Evolutionary conservation across 2,797 vertebrate genomes (phyloP).

Genomic region (Dendrocincla fuliginosa): DNA sequence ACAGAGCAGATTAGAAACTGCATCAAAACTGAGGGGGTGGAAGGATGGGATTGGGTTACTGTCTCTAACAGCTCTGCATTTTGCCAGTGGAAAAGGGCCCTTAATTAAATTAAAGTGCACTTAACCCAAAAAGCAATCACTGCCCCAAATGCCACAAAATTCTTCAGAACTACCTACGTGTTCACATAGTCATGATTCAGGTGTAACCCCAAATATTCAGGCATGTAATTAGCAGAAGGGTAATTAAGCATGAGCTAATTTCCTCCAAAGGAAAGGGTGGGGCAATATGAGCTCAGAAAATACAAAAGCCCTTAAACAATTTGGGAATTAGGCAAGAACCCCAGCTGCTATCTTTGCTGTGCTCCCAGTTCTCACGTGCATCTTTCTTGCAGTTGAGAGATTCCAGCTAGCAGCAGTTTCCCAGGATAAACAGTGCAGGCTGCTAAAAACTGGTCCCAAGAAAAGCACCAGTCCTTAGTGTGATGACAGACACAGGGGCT

Average conservation of each 20-base stretch:
- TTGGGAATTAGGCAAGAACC: neutral
- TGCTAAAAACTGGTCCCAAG: neutral
- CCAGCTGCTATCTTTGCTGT: rapidly evolving
- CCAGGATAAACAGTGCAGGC: neutral
- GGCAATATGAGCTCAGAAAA: neutral
- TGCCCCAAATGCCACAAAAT: neutral
- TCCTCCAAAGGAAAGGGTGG: conserved; percentile 31
- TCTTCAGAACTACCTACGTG: neutral
- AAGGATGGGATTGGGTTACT: neutral
- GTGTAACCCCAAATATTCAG: neutral
- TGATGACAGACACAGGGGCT: neutral
- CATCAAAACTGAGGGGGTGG: neutral
- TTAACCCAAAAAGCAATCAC: neutral
- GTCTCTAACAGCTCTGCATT: neutral
- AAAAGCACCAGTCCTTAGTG: rapidly evolving
- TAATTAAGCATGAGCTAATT: conserved; percentile 33
- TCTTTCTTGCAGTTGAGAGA: too few relatives aligned
- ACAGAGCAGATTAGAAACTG: neutral
- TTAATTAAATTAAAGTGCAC: neutral
- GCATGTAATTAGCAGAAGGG: neutral
- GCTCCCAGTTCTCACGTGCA: rapidly evolving
- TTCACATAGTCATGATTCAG: neutral
- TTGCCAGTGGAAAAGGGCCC: neutral
- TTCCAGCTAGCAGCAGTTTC: neutral
- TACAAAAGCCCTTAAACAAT: neutral